A percentile compares a stretch with the other conserved stretches of the same genome.
phyloP scores from a whole-genome alignment of 2,113 vertebrate species.

The Tichodroma muraria region DNA sequence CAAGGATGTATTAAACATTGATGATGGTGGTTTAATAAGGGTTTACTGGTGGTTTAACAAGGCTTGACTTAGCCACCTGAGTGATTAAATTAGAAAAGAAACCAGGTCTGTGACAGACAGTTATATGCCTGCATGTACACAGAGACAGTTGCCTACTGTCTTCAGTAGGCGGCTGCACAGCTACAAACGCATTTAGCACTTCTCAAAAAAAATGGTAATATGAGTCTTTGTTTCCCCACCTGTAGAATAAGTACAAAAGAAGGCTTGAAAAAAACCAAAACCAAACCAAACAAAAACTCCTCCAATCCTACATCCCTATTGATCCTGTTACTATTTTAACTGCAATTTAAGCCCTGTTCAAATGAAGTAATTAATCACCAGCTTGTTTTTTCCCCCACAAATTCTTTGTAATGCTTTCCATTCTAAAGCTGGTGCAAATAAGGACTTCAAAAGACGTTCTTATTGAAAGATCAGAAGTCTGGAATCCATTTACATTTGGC shows the following conservation, averaged over 20 bases:
- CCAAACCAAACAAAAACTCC: fast-evolving
- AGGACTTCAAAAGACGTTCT: not conserved
- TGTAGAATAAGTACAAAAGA: not conserved
- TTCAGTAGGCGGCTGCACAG: not conserved
- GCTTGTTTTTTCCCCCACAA: not conserved
- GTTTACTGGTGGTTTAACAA: not conserved
- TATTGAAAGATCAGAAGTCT: not conserved
- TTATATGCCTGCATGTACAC: not conserved
- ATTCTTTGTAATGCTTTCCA: not conserved
- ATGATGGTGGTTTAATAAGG: not conserved
- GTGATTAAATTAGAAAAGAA: not conserved
- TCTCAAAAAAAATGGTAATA: not conserved
- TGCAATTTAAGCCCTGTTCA: not conserved
- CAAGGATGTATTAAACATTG: not conserved
- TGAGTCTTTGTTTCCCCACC: not conserved
- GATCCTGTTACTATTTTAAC: not conserved
- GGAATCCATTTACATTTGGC: not conserved
- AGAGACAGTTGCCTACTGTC: not conserved
- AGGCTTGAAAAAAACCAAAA: not conserved
- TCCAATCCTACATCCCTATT: not conserved
- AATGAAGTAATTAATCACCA: not conserved
- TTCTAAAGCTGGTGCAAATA: not conserved
- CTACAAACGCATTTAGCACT: not conserved
- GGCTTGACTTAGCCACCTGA: not conserved
- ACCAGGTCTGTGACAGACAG: not conserved